phyloP scores from a whole-genome alignment of 2,888 invertebrate genomes.

The Eupithecia insigniata region DNA sequence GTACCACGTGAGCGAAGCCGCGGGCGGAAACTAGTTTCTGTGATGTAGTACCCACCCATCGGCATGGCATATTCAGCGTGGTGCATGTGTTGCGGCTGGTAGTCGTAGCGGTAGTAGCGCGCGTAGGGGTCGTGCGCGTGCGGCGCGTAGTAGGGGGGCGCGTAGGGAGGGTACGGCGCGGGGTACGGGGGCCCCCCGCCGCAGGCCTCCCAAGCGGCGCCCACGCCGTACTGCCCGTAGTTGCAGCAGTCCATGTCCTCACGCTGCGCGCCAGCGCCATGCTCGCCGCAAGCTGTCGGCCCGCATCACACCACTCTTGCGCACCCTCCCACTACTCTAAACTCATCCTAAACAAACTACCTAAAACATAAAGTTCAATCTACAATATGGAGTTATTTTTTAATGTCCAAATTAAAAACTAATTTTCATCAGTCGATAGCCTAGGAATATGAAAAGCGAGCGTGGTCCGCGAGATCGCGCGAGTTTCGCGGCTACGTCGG shows the following conservation, averaged over 20 bases:
- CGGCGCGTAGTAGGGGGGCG: slow-evolving; percentile 67
- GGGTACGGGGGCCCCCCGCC: slow-evolving; percentile 63
- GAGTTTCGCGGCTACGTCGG: slow-evolving; percentile 78
- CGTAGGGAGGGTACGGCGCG: slow-evolving; percentile 62
- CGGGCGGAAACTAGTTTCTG: neutral
- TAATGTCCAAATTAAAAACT: slow-evolving; percentile 27
- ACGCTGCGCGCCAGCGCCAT: slow-evolving; percentile 68
- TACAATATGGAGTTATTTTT: neutral
- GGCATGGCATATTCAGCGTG: slow-evolving; percentile 76
- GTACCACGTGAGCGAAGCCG: neutral
- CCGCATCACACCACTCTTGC: slow-evolving; percentile 53
- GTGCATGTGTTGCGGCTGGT: slow-evolving; percentile 72
- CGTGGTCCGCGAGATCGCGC: slow-evolving; percentile 64
- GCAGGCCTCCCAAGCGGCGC: slow-evolving; percentile 61
- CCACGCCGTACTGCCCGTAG: slow-evolving; percentile 79
- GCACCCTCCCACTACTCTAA: slow-evolving; percentile 47
- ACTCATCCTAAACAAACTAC: slow-evolving; percentile 21
- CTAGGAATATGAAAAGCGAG: slow-evolving; percentile 44
- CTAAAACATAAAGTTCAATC: slow-evolving; percentile 14
- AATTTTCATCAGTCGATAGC: slow-evolving; percentile 24
- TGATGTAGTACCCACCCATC: slow-evolving; percentile 68
- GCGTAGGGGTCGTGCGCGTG: slow-evolving; percentile 77
- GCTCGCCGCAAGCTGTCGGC: slow-evolving; percentile 61
- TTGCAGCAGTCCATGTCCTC: slow-evolving; percentile 81
- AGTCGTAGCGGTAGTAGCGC: slow-evolving; percentile 79